phyloP scores from a whole-genome alignment of 2,888 invertebrate genomes.

The Andrena fulva region DNA sequence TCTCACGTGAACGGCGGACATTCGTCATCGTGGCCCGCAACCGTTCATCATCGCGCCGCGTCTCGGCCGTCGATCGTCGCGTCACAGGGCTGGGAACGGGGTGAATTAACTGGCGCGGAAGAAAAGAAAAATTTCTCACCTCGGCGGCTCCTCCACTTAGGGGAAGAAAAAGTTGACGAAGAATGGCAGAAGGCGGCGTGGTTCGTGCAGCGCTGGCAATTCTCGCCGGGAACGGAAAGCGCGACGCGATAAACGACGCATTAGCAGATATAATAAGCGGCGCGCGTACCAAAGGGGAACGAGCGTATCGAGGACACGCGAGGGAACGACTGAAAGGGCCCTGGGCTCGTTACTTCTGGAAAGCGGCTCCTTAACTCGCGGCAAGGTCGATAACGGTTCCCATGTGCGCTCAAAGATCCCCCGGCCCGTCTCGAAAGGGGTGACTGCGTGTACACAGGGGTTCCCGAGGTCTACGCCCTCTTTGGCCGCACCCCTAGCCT shows the following conservation, averaged over 20 bases:
- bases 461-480: conserved; percentile 73
- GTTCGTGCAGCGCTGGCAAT: background rate
- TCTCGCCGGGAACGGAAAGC: conserved; percentile 13
- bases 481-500: conserved; percentile 68
- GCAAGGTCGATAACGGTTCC: conserved; percentile 72
- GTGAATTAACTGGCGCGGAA: conserved; percentile 9
- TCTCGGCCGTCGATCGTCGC: conserved; percentile 19
- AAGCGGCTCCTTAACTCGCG: conserved; percentile 62
- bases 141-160: background rate
- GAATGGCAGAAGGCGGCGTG: background rate
- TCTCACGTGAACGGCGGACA: conserved; percentile 64
- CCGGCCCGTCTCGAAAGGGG: conserved; percentile 67
- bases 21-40: conserved; percentile 57
- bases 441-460: conserved; percentile 57
- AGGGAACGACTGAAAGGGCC: conserved; percentile 63
- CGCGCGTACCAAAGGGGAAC: conserved; percentile 32
- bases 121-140: conserved; percentile 9
- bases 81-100: background rate
- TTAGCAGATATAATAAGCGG: conserved; percentile 38
- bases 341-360: conserved; percentile 56
- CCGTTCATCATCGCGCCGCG: conserved; percentile 64
- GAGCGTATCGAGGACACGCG: conserved; percentile 61
- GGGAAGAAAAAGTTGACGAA: background rate
- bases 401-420: conserved; percentile 62
- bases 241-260: conserved; percentile 61